phyloP scores from a whole-genome alignment of 2,113 vertebrate genomes.

The Sapajus apella region DNA sequence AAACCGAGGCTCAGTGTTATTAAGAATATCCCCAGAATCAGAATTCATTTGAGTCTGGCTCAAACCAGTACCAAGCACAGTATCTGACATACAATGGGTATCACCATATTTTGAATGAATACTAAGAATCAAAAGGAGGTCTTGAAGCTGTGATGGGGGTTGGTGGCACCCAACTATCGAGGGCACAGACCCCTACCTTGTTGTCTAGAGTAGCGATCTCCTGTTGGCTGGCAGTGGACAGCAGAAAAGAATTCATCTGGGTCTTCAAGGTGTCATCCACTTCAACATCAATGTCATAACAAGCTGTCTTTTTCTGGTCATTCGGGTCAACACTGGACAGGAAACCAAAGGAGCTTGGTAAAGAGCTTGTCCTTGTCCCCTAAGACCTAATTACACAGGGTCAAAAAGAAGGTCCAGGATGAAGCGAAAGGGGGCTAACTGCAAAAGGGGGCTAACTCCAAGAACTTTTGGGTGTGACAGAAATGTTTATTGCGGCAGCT shows the following conservation, averaged over 20 bases:
- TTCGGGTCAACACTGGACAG: conserved; percentile 94
- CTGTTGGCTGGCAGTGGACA: conserved; percentile 98
- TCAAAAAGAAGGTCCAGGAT: not conserved
- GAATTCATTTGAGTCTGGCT: not conserved
- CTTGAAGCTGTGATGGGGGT: not conserved
- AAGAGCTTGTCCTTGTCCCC: not conserved
- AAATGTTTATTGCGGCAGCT: not conserved
- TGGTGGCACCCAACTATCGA: not conserved
- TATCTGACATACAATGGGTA: not conserved
- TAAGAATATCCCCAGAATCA: not conserved
- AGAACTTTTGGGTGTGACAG: not conserved
- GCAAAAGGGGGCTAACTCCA: not conserved
- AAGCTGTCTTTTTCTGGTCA: conserved; percentile 99
- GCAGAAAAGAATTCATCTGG: conserved; percentile 99
- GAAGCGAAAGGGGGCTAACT: not conserved
- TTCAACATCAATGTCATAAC: conserved; percentile 99
- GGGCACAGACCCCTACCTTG: conserved; percentile 87
- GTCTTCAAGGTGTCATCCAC: conserved; percentile 99
- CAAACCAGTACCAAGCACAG: not conserved
- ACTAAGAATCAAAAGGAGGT: conserved; percentile 23
- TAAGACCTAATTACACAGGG: not conserved
- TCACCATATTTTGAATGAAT: not conserved
- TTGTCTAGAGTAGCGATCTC: conserved; percentile 98
- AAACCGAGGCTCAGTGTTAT: not conserved
- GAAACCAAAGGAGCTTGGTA: conserved; percentile 53